Conservation (phyloP, 2,797 vertebrate genomes). For the Ctenosaura bakeri region DNA sequence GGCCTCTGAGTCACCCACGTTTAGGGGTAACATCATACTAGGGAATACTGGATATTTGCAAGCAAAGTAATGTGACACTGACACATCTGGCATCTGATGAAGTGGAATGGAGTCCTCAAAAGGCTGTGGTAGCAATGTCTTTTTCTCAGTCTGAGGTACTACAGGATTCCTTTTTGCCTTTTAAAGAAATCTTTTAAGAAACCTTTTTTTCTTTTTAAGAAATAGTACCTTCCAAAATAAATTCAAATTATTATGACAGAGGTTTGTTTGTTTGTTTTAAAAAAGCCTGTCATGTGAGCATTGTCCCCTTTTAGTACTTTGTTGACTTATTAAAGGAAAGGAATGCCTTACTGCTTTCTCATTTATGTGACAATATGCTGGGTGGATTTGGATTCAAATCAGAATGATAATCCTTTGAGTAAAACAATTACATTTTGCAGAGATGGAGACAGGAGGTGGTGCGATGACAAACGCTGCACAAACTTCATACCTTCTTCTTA, state of each 20-base stretch:
- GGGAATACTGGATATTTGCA: not conserved
- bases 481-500: not conserved
- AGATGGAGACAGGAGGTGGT: not conserved
- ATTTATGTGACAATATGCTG: constrained; percentile 2
- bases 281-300: not conserved
- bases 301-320: not conserved
- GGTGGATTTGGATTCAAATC: not conserved
- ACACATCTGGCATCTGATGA: too few species aligned
- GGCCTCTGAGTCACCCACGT: too few species aligned
- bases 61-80: not conserved
- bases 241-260: not conserved
- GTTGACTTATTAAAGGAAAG: not conserved
- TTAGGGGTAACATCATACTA: not conserved
- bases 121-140: too few species aligned
- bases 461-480: not conserved
- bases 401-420: not conserved
- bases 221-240: not conserved
- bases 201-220: too few species aligned
- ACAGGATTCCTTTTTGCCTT: too few species aligned
- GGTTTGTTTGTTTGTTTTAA: not conserved
- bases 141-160: too few species aligned
- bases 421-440: not conserved
- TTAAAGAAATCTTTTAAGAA: too few species aligned
- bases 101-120: too few species aligned
- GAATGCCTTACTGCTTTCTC: not conserved